These are phyloP conservation scores for Phenganax marumi DNA, from an alignment of 92 coral and sea anemone species.

Conservation along the genomic window DNA sequence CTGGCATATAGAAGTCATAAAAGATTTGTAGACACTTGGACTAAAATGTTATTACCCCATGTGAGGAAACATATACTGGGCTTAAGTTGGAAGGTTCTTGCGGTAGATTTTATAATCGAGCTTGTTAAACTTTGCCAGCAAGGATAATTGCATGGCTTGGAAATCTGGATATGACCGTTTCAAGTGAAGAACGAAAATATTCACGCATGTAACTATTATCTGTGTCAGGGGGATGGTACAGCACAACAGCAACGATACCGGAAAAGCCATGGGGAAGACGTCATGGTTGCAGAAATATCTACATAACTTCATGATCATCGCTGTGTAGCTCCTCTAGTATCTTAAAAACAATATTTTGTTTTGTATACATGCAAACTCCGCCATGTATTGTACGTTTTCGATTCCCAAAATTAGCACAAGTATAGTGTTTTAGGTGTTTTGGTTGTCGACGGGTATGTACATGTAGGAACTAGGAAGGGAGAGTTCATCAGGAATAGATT, in stretches of 20 bases:
- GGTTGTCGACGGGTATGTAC: too few species aligned
- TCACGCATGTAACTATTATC: conserved; percentile 14
- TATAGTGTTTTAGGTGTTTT: too few species aligned
- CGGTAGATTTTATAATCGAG: conserved; percentile 1
- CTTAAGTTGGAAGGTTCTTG: not conserved
- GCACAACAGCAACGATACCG: conserved; percentile 11
- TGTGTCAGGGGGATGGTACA: conserved; percentile 19
- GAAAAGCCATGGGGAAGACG: conserved; percentile 26
- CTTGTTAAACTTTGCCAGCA: too few species aligned
- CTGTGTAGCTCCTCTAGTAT: conserved; percentile 8
- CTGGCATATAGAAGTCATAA: too few species aligned
- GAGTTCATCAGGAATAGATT: too few species aligned
- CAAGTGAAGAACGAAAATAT: conserved; percentile 13
- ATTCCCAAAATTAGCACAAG: too few species aligned
- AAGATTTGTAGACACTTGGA: not conserved
- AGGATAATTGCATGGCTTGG: not conserved
- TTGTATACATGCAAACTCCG: conserved; percentile 22
- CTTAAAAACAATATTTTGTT: conserved; percentile 6
- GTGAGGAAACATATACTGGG: not conserved
- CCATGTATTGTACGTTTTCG: conserved; percentile 16
- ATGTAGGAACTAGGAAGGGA: too few species aligned
- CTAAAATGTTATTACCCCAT: not conserved
- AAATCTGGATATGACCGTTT: conserved; percentile 8
- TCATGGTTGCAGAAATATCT: not conserved
- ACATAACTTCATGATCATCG: too few species aligned